These are phyloP conservation scores for Pantherophis alleghaniensis DNA, from an alignment of 2,797 vertebrate species.

Conservation along the genomic window DNA sequence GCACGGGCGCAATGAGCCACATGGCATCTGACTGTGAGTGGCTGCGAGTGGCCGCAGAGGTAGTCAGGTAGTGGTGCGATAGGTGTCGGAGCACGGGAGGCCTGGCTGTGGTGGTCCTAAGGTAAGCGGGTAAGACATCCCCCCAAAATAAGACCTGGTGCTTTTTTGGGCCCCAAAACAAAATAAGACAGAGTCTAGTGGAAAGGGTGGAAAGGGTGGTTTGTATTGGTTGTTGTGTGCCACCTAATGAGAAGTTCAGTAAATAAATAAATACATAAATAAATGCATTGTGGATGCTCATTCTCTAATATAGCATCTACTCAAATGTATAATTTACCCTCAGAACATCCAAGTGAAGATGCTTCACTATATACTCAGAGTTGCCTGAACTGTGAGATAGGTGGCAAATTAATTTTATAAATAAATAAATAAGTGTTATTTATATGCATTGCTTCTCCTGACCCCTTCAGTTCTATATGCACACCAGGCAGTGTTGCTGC, in stretches of 20 bases:
- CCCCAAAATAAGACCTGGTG: too few species aligned
- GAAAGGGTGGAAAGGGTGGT: neutral
- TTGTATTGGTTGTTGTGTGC: neutral
- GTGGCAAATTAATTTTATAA: neutral
- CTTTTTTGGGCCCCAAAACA: too few species aligned
- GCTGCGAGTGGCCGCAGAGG: too few species aligned
- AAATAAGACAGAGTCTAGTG: neutral
- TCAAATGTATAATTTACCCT: too few species aligned
- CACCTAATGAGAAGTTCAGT: neutral
- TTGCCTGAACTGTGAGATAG: neutral
- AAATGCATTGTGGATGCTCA: neutral
- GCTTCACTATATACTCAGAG: neutral
- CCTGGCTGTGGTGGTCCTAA: too few species aligned
- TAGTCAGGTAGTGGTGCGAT: too few species aligned
- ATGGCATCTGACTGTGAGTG: too few species aligned
- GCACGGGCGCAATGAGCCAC: fast-evolving
- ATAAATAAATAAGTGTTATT: neutral
- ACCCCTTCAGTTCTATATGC: neutral
- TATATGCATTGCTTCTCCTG: neutral
- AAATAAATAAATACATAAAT: neutral
- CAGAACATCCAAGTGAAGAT: neutral
- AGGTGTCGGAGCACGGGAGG: too few species aligned
- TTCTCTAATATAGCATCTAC: neutral
- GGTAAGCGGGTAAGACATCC: too few species aligned
- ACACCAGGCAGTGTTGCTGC: neutral